Base-by-base conservation (phyloP, 1,140 invertebrate genomes). In the Homalodisca vitripennis region DNA sequence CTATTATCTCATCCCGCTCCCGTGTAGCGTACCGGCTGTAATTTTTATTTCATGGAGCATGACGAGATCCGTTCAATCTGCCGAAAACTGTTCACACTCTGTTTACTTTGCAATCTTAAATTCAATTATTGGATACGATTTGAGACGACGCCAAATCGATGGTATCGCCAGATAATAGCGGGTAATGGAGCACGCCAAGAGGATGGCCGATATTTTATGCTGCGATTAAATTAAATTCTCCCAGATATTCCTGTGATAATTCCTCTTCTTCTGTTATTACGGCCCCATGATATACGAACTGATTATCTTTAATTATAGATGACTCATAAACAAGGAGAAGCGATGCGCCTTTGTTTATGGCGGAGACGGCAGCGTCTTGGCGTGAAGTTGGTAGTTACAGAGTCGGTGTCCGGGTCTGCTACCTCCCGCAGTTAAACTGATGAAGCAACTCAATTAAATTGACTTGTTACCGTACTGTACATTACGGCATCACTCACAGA, bases 81-180 rank as follows among this genome's bases (percentile, higher is more conserved):
- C n/a, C 6, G 22, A 51, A 51, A 3, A 20, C 48, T 14, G 17
- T 51, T 51, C 48, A 51, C 3, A 51, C 48, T 10, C 48, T 51
- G 48, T 51, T 51, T 51, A 22, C 48, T 51, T 51, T 51, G 48
- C 48, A 51, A 51, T 51, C 22, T 51, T 51, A 51, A 41, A 51
- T 51, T 51, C 48, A 12, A 51, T 51, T 51, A 51, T n/a, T 22
- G 3, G n/a, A 51, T 51, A 20, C n/a, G 48, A 20, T 51, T 51
- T n/a, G 3, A 22, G 48, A 14, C 17, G n/a, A 51, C n/a, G n/a
- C 48, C 3, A 22, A 51, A 51, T 20, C n/a, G n/a, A 51, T n/a
- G 48, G 3, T 51, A 51, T 17, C 34, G n/a, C 17, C 6, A 51
- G 48, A 51, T 51, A 51, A 51, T 51, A 22, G 48, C n/a, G n/a